Percentiles rank a stretch among this genome's conserved stretches.
These are phyloP conservation scores for Syrphus vitripennis DNA, from an alignment of 2,888 invertebrate species.

Conservation along the genomic window DNA sequence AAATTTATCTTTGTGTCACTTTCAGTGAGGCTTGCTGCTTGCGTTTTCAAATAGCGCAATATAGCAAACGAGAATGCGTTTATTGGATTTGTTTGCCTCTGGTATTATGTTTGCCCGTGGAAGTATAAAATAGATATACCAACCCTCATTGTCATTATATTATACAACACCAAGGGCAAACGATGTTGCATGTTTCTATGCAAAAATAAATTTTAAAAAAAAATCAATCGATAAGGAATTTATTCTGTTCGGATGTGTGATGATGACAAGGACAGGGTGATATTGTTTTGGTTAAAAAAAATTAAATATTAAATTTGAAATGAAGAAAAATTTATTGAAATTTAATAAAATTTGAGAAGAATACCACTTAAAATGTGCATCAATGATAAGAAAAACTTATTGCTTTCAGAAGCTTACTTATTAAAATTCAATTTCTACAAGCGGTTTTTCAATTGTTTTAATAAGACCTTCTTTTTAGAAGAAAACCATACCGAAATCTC, in stretches of 20 bases:
- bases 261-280: neutral
- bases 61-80: constrained; percentile 36
- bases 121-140: constrained; percentile 10
- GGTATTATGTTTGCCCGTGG: constrained; percentile 28
- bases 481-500: no score
- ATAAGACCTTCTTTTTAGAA: no score
- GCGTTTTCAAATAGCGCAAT: constrained; percentile 8
- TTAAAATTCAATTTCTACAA: no score
- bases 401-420: no score
- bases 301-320: neutral
- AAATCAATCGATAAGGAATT: constrained; percentile 11
- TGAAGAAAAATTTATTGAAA: no score
- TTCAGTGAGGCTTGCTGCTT: neutral
- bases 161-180: constrained; percentile 15
- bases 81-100: constrained; percentile 49
- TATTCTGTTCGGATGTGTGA: neutral
- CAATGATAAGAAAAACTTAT: no score
- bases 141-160: neutral
- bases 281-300: neutral
- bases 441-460: no score
- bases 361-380: no score
- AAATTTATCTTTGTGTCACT: neutral
- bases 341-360: no score
- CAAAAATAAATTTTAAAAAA: neutral
- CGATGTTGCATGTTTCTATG: constrained; percentile 17